These are phyloP conservation scores for Penaeus monodon DNA, from an alignment of 2,888 invertebrate species.

Conservation along the genomic window DNA sequence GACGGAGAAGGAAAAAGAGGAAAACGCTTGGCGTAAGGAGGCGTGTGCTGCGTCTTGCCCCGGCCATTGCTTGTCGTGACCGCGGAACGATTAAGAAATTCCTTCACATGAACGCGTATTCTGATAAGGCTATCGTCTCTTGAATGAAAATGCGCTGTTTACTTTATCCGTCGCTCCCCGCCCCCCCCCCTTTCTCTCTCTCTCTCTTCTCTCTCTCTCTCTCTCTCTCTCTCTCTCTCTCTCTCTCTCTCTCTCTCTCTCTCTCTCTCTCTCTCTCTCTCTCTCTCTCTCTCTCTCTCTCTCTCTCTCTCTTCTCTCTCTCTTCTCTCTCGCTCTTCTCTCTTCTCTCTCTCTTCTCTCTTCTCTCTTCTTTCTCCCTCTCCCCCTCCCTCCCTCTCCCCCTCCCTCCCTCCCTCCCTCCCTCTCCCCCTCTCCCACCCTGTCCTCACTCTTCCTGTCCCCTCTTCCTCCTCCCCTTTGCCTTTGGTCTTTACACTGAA, in stretches of 20 bases:
- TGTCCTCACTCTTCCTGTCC: background rate
- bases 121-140: too few relatives aligned
- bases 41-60: too few relatives aligned
- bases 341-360: background rate
- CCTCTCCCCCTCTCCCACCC: background rate
- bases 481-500: background rate
- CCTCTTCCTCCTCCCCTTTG: background rate
- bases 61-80: too few relatives aligned
- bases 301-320: background rate
- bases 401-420: fast-evolving
- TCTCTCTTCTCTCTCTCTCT: conserved; percentile 2
- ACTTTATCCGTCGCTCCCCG: background rate
- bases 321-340: background rate
- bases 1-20: too few relatives aligned
- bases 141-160: background rate
- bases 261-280: conserved; percentile 15
- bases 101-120: too few relatives aligned
- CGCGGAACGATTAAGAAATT: too few relatives aligned
- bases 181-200: background rate
- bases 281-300: too few relatives aligned
- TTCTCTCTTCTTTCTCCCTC: background rate
- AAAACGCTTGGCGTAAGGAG: too few relatives aligned
- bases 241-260: conserved; percentile 9
- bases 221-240: conserved; percentile 2
- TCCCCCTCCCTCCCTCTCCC: background rate